These are phyloP conservation scores for Sylvietta virens DNA, from an alignment of 2,113 vertebrate genomes.

Conservation along the genomic window DNA sequence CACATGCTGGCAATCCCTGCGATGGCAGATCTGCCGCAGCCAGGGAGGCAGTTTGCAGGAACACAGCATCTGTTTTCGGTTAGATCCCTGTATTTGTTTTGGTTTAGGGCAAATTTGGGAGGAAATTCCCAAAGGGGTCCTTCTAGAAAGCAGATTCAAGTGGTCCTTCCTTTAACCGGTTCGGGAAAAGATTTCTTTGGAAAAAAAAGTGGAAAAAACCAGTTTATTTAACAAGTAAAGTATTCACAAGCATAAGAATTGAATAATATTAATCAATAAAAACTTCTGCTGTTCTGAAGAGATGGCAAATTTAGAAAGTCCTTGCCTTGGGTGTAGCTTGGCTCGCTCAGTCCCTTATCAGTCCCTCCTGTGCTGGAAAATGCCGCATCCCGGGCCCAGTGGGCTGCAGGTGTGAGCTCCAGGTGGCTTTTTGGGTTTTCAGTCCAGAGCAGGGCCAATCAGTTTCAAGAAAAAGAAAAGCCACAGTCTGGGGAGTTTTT, in stretches of 20 bases:
- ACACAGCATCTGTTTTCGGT: background rate
- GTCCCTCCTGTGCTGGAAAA: background rate
- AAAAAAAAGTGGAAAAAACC: background rate
- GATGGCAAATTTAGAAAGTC: background rate
- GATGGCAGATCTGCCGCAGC: accelerated
- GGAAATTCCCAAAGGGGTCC: background rate
- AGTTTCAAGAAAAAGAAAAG: background rate
- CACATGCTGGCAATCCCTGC: accelerated
- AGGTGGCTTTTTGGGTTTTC: background rate
- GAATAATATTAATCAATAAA: background rate
- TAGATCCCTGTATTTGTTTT: background rate
- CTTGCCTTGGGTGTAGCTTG: background rate
- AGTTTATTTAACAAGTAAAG: background rate
- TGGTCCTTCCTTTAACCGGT: background rate
- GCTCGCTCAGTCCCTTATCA: background rate
- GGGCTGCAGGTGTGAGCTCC: background rate
- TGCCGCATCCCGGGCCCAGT: accelerated
- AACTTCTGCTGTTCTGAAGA: background rate
- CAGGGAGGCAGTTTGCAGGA: background rate
- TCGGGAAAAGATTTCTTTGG: background rate
- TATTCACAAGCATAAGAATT: background rate
- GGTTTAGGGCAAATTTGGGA: background rate
- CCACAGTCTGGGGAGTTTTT: background rate
- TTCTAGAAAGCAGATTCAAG: background rate
- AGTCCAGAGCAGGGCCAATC: background rate